Conservation (phyloP, 1,140 invertebrate genomes). For the Holcopasites calliopsidis region DNA sequence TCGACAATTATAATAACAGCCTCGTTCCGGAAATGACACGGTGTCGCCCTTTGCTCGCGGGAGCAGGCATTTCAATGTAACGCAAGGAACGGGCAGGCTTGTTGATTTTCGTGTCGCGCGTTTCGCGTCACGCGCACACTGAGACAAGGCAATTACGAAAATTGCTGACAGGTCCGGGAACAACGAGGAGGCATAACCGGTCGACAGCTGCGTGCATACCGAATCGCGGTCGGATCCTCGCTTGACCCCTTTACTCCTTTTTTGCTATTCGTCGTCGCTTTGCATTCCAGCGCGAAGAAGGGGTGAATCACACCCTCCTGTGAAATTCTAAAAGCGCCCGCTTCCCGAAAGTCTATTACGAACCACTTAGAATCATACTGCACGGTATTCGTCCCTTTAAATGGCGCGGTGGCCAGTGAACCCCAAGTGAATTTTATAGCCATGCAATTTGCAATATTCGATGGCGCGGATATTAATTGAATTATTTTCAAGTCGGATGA, state of each 20-base stretch:
- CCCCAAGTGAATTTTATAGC: slow-evolving; percentile 9
- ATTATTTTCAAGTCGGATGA: too few species aligned
- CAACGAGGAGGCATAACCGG: background rate
- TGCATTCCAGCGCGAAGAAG: slow-evolving; percentile 48
- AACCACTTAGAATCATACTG: slow-evolving; percentile 57
- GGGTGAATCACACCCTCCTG: slow-evolving; percentile 51
- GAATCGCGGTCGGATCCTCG: slow-evolving; percentile 47
- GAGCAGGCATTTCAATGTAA: background rate
- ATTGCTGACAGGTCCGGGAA: slow-evolving; percentile 2
- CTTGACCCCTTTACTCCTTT: slow-evolving; percentile 52
- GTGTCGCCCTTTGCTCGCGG: background rate
- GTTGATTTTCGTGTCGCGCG: background rate
- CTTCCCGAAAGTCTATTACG: slow-evolving; percentile 65
- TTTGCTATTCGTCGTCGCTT: background rate
- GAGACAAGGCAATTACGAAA: slow-evolving; percentile 32
- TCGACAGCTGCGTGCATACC: slow-evolving; percentile 56
- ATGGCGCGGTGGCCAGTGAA: slow-evolving; percentile 38
- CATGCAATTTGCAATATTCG: background rate
- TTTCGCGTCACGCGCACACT: slow-evolving; percentile 14
- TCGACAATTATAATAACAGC: background rate
- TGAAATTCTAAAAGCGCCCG: slow-evolving; percentile 61
- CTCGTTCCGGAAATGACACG: background rate
- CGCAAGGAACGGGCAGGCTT: background rate
- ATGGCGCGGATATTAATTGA: too few species aligned
- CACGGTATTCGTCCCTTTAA: slow-evolving; percentile 44